Percentiles rank a stretch among this genome's conserved stretches.
Conservation (phyloP, 1,140 invertebrate genomes). For the Holotrichia oblita region DNA sequence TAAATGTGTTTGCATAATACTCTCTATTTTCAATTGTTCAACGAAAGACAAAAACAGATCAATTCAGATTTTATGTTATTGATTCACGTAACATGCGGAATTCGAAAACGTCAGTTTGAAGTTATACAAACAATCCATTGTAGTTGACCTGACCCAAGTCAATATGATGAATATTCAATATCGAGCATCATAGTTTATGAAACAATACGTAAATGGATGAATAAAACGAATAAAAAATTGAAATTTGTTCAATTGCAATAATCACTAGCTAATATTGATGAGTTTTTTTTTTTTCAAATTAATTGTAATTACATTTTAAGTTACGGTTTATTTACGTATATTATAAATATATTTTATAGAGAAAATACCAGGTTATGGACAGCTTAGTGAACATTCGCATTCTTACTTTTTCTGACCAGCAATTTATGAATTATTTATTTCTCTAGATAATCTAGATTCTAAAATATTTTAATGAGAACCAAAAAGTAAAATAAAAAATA, state of each 20-base stretch:
- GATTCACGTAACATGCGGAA: neutral
- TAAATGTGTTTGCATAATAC: neutral
- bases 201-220: neutral
- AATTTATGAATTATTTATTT: too few relatives aligned
- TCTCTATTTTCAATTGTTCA: neutral
- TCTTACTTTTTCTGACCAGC: too few relatives aligned
- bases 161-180: neutral
- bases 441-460: too few relatives aligned
- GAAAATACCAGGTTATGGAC: too few relatives aligned
- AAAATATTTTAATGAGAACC: too few relatives aligned
- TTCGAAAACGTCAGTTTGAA: neutral
- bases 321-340: too few relatives aligned
- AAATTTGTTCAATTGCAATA: neutral
- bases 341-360: too few relatives aligned
- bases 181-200: neutral
- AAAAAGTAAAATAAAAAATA: too few relatives aligned
- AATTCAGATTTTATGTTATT: neutral
- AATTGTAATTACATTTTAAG: too few relatives aligned
- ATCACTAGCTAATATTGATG: too few relatives aligned
- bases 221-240: neutral
- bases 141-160: slow-evolving; percentile 9
- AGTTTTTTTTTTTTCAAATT: too few relatives aligned
- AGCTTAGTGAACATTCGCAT: too few relatives aligned
- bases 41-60: neutral
- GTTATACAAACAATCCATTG: neutral